Evolutionary conservation across 2,888 invertebrate species (phyloP).

Genomic region (Pollenia angustigena): DNA sequence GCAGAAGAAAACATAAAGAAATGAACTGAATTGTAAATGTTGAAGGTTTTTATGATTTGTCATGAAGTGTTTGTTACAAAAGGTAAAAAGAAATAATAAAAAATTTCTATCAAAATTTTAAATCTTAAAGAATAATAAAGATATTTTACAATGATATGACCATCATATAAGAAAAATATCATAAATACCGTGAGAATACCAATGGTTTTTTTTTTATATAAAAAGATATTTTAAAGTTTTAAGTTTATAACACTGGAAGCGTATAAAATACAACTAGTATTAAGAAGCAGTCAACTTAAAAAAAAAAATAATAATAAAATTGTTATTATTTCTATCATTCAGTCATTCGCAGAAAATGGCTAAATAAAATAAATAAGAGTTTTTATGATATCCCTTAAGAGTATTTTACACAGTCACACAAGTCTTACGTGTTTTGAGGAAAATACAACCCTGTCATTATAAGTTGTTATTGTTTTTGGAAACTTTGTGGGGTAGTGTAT

Average conservation of each 20-base stretch:
- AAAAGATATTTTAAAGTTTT: constrained; percentile 12
- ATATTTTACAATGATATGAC: constrained; percentile 40
- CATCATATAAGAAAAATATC: constrained; percentile 24
- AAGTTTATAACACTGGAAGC: constrained; percentile 41
- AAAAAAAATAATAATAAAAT: not conserved
- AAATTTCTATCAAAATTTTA: constrained; percentile 28
- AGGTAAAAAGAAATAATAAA: constrained; percentile 11
- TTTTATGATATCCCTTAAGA: no score
- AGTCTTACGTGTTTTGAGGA: no score
- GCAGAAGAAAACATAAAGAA: constrained; percentile 1
- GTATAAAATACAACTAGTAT: constrained; percentile 17
- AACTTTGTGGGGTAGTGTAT: no score
- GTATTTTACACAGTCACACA: no score
- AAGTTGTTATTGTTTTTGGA: no score
- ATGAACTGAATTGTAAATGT: constrained; percentile 52
- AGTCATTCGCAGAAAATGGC: not conserved
- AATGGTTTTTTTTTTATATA: constrained; percentile 5
- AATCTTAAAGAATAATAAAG: constrained; percentile 40
- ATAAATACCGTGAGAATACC: constrained; percentile 62
- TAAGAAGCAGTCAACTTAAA: no score
- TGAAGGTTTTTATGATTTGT: constrained; percentile 61
- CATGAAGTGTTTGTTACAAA: constrained; percentile 54
- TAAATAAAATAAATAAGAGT: not conserved
- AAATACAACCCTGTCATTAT: no score
- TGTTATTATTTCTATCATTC: not conserved